These are phyloP conservation scores for Clarias pachynema DNA, from an alignment of 2,797 vertebrate species.

Conservation along the genomic window DNA sequence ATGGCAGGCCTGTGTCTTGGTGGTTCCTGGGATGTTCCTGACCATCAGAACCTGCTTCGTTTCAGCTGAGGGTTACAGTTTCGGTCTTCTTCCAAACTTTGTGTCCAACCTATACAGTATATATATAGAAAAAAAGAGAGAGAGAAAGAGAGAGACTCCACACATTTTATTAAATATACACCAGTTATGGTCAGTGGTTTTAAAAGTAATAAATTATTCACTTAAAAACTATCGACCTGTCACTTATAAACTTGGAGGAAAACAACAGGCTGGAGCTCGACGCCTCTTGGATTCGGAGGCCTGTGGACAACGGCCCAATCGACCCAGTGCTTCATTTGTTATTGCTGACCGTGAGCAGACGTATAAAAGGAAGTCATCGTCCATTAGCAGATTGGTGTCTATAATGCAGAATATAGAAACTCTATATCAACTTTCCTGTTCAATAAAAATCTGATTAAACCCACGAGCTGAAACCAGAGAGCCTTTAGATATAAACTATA, in stretches of 20 bases:
- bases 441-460: slow-evolving; percentile 2
- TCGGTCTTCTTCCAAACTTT: too few relatives aligned
- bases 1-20: too few relatives aligned
- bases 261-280: background rate
- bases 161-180: background rate
- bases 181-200: background rate
- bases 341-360: background rate
- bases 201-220: background rate
- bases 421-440: background rate
- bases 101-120: too few relatives aligned
- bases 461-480: background rate
- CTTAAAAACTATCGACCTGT: background rate
- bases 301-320: background rate
- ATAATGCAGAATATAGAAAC: slow-evolving; percentile 5
- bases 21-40: too few relatives aligned
- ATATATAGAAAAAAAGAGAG: too few relatives aligned
- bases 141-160: too few relatives aligned
- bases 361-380: background rate
- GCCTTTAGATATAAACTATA: background rate
- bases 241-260: background rate
- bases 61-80: too few relatives aligned
- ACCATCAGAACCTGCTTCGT: too few relatives aligned
- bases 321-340: background rate
- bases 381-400: slow-evolving; percentile 6
- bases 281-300: background rate